Percentiles rank a stretch among this genome's conserved stretches.
phyloP scores from a whole-genome alignment of 2,888 invertebrate species.

The Hipparchia sbordonii region DNA sequence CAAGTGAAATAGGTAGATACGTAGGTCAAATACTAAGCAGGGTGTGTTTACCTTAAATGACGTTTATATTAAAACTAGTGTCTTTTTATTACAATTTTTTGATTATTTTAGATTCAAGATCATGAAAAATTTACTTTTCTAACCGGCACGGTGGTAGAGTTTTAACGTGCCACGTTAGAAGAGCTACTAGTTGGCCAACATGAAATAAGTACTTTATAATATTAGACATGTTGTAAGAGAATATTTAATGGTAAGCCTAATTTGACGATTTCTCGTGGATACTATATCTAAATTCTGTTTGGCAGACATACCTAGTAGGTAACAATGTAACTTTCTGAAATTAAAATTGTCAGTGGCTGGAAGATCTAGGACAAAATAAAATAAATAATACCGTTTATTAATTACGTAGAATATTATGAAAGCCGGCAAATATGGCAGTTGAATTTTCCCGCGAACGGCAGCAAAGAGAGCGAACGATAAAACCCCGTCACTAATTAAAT shows the following conservation, averaged over 20 bases:
- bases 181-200: no score
- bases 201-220: no score
- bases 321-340: neutral
- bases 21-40: neutral
- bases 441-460: conserved; percentile 69
- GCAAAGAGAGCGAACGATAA: conserved; percentile 75
- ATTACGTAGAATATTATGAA: conserved; percentile 66
- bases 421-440: conserved; percentile 71
- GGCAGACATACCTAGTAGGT: no score
- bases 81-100: no score
- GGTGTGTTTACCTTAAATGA: conserved; percentile 2
- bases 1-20: conserved; percentile 25
- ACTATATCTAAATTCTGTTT: neutral
- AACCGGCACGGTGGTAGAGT: no score
- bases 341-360: neutral
- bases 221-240: no score
- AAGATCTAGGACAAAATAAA: neutral
- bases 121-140: no score
- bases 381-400: conserved; percentile 34
- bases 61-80: neutral
- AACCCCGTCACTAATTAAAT: conserved; percentile 81
- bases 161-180: no score
- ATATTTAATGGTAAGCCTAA: no score
- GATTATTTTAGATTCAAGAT: no score
- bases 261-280: no score